phyloP scores from a whole-genome alignment of 2,888 invertebrate species.

The Cephus pulcher region DNA sequence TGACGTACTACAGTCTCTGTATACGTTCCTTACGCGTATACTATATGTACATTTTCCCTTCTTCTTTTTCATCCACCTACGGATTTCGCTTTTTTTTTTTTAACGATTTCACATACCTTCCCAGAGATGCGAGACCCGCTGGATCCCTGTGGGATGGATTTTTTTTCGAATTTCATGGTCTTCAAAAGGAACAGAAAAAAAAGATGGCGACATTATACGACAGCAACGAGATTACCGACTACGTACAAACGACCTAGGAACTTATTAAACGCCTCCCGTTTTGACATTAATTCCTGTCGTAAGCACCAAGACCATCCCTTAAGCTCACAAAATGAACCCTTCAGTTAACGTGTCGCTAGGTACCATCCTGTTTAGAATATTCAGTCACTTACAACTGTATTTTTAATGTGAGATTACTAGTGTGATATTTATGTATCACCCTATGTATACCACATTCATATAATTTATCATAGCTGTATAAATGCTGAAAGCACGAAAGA shows the following conservation, averaged over 20 bases:
- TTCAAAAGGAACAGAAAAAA: not conserved
- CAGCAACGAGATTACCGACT: not conserved
- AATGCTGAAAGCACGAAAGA: not conserved
- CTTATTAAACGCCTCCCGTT: conserved; percentile 11
- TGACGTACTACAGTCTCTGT: not conserved
- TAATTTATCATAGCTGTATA: not conserved
- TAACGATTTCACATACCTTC: not conserved
- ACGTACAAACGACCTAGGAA: not conserved
- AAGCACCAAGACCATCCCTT: conserved; percentile 3
- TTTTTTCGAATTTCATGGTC: not conserved
- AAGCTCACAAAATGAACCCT: conserved; percentile 5
- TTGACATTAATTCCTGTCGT: conserved; percentile 3
- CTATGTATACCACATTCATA: not conserved
- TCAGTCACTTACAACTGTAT: conserved; percentile 17
- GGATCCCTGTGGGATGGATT: not conserved
- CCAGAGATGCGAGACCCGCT: not conserved
- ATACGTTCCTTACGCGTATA: not conserved
- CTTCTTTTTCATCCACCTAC: not conserved
- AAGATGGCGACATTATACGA: not conserved
- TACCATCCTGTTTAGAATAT: conserved; percentile 30
- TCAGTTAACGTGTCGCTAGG: conserved; percentile 6
- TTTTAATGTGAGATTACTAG: conserved; percentile 32
- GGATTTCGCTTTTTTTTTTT: no score
- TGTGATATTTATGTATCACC: conserved; percentile 36
- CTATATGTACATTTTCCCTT: not conserved